These are phyloP conservation scores for Oplegnathus fasciatus DNA, from an alignment of 2,113 vertebrate genomes.

Conservation along the genomic window DNA sequence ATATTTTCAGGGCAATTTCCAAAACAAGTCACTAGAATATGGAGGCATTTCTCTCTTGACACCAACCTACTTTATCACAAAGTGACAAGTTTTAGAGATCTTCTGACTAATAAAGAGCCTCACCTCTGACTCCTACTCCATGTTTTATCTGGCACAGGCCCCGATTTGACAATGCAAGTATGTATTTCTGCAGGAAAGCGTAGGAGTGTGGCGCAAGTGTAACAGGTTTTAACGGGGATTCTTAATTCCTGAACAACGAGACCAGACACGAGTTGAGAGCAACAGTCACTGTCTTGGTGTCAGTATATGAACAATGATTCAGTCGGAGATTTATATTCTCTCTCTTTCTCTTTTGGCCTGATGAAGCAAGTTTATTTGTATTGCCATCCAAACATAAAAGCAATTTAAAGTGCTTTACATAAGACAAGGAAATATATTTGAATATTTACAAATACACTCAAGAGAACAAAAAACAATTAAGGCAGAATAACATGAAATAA, in stretches of 20 bases:
- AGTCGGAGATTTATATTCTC: background rate
- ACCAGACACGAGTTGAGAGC: slow-evolving; percentile 62
- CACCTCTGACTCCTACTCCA: background rate
- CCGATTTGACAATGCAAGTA: background rate
- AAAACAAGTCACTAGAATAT: background rate
- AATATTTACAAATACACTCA: background rate
- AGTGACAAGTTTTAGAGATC: background rate
- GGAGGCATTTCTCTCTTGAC: fast-evolving
- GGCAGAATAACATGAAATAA: background rate
- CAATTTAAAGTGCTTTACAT: too few species aligned
- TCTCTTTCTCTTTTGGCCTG: background rate
- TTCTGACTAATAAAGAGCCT: background rate
- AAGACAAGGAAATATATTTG: background rate
- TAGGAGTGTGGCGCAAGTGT: slow-evolving; percentile 51
- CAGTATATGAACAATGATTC: background rate
- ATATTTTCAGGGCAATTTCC: background rate
- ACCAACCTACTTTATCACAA: background rate
- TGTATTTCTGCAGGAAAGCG: slow-evolving; percentile 4
- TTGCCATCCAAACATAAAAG: background rate
- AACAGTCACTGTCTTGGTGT: background rate
- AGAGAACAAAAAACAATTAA: background rate
- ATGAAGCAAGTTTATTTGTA: background rate
- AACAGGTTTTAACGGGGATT: slow-evolving; percentile 66
- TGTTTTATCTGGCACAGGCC: slow-evolving; percentile 11
- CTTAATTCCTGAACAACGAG: slow-evolving; percentile 66